Percentiles rank a stretch among this genome's conserved stretches.
phyloP scores from a whole-genome alignment of 2,113 vertebrate genomes.

The Monopterus albus region DNA sequence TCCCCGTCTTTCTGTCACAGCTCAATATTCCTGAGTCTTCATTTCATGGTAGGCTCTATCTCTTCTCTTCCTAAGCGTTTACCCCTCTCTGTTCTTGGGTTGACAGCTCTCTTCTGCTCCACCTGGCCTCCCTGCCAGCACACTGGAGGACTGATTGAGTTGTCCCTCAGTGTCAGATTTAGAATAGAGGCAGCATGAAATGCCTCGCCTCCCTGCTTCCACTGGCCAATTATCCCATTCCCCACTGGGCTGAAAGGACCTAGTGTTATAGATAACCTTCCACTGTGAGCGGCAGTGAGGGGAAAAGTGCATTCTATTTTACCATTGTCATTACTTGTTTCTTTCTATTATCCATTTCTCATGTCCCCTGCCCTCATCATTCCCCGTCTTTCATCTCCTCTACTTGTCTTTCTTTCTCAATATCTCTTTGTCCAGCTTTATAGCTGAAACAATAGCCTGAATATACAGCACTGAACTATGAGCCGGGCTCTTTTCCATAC shows the following conservation, averaged over 20 bases:
- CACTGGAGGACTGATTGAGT: constrained; percentile 58
- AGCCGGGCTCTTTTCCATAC: neutral
- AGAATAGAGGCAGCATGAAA: constrained; percentile 57
- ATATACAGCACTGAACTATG: constrained; percentile 1
- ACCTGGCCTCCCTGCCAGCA: constrained; percentile 41
- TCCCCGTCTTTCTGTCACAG: neutral
- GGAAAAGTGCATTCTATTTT: neutral
- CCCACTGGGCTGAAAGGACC: constrained; percentile 44
- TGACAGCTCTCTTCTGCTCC: constrained; percentile 44
- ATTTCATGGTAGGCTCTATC: constrained; percentile 46
- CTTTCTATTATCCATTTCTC: constrained; percentile 20
- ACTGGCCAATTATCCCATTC: constrained; percentile 61
- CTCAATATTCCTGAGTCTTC: constrained; percentile 14
- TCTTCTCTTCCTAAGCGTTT: constrained; percentile 19
- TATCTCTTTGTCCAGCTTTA: constrained; percentile 5
- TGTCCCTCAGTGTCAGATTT: constrained; percentile 41
- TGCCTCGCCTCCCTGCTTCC: constrained; percentile 59
- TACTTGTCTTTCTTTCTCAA: constrained; percentile 2
- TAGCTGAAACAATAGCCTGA: neutral
- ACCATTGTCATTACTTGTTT: constrained; percentile 11
- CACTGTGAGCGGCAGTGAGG: neutral
- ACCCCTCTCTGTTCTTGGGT: constrained; percentile 43
- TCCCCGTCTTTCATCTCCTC: neutral
- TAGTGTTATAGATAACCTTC: constrained; percentile 59
- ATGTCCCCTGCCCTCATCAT: neutral